phyloP scores from a whole-genome alignment of 2,888 invertebrate species.

The Desoria tigrina region DNA sequence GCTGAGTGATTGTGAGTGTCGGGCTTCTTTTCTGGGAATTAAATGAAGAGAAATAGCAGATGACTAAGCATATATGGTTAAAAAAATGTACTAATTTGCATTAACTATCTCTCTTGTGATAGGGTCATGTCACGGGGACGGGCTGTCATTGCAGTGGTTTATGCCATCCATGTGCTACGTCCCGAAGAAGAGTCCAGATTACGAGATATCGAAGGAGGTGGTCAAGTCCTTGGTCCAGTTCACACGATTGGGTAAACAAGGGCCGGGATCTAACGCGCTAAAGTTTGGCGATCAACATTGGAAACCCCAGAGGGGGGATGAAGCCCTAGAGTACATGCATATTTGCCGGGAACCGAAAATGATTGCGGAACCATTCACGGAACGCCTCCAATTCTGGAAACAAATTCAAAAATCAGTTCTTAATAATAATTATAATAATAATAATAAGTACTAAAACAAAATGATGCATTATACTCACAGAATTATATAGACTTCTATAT shows the following conservation, averaged over 20 bases:
- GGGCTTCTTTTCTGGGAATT: too few relatives aligned
- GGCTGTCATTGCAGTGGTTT: neutral
- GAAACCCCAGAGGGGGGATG: neutral
- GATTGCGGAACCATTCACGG: constrained; percentile 6
- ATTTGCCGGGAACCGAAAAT: constrained; percentile 1
- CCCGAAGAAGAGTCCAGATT: constrained; percentile 8
- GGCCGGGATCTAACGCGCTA: too few relatives aligned
- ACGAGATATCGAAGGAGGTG: neutral
- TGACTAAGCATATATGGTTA: too few relatives aligned
- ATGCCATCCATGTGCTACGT: constrained; percentile 10
- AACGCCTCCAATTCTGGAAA: constrained; percentile 1
- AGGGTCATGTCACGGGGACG: constrained; percentile 10
- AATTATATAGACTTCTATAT: too few relatives aligned
- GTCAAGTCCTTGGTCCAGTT: neutral
- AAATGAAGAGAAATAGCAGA: too few relatives aligned
- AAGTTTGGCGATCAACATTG: neutral
- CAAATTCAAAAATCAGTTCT: too few relatives aligned
- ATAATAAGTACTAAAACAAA: too few relatives aligned
- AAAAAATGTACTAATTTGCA: too few relatives aligned
- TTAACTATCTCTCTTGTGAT: neutral
- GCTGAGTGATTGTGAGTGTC: too few relatives aligned
- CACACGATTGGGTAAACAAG: neutral
- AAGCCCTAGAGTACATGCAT: constrained; percentile 2
- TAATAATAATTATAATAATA: too few relatives aligned
- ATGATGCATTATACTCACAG: too few relatives aligned